Conservation (phyloP, 2,113 vertebrate genomes). For the Drymodes brunneopygia region DNA sequence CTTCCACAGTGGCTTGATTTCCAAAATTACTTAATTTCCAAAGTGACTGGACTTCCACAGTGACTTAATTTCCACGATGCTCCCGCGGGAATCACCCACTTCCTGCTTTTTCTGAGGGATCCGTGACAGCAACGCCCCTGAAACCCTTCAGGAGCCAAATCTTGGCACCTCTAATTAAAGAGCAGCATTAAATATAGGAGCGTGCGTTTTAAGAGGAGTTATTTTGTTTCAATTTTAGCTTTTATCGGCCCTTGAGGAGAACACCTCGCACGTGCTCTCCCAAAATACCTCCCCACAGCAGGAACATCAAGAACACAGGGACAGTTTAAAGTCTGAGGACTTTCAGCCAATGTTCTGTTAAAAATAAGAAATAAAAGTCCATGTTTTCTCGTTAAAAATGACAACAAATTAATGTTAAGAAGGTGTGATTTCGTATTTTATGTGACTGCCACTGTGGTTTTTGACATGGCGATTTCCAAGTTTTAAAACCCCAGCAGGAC, state of each 20-base stretch:
- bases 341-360: neutral
- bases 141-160: neutral
- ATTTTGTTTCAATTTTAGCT: neutral
- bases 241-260: neutral
- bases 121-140: neutral
- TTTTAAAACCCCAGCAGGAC: neutral
- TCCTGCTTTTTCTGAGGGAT: neutral
- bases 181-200: neutral
- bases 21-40: neutral
- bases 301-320: neutral
- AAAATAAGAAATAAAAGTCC: neutral
- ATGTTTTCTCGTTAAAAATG: neutral
- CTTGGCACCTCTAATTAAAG: neutral
- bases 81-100: fast-evolving
- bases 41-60: too few species aligned
- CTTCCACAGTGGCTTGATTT: neutral
- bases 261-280: neutral
- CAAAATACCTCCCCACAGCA: neutral
- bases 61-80: neutral
- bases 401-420: neutral
- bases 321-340: neutral
- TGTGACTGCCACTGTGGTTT: neutral
- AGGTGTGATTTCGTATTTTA: neutral
- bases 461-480: neutral
- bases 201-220: neutral